Evolutionary conservation across 2,888 invertebrate species (phyloP).

Genomic region (Ormyrus labotus): DNA sequence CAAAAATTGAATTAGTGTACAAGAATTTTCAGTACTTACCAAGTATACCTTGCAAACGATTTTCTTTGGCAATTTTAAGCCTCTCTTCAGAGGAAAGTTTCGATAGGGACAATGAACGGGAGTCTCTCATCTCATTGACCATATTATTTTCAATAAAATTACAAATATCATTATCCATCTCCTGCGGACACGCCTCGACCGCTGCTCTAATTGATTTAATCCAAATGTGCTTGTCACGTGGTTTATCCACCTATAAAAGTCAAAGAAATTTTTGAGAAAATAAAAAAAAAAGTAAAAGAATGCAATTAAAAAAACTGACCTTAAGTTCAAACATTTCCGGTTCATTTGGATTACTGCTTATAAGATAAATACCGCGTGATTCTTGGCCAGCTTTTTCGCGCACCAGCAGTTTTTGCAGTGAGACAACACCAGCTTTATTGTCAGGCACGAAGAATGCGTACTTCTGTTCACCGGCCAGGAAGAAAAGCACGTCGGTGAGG

Average conservation of each 20-base stretch:
- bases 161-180: conserved; percentile 82
- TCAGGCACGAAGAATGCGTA: conserved; percentile 95
- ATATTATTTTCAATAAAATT: conserved; percentile 64
- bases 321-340: conserved; percentile 98
- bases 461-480: conserved; percentile 90
- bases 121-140: conserved; percentile 65
- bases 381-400: conserved; percentile 95
- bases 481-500: conserved; percentile 93
- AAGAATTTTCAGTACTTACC: conserved; percentile 77
- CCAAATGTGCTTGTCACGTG: conserved; percentile 94
- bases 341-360: conserved; percentile 92
- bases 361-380: conserved; percentile 93
- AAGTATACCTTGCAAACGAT: conserved; percentile 87
- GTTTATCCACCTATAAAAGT: conserved; percentile 80
- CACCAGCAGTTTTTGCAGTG: conserved; percentile 92
- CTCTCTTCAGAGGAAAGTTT: conserved; percentile 83
- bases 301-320: conserved; percentile 66
- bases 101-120: conserved; percentile 69
- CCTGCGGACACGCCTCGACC: conserved; percentile 90
- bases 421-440: conserved; percentile 96
- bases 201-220: conserved; percentile 91
- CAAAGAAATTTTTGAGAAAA: too few species aligned
- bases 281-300: background rate
- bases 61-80: conserved; percentile 85
- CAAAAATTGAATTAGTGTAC: conserved; percentile 7